A percentile compares a stretch with the other conserved stretches of the same genome.
phyloP scores from a whole-genome alignment of 1,140 invertebrate genomes.

The Macrocentrus cingulum region DNA sequence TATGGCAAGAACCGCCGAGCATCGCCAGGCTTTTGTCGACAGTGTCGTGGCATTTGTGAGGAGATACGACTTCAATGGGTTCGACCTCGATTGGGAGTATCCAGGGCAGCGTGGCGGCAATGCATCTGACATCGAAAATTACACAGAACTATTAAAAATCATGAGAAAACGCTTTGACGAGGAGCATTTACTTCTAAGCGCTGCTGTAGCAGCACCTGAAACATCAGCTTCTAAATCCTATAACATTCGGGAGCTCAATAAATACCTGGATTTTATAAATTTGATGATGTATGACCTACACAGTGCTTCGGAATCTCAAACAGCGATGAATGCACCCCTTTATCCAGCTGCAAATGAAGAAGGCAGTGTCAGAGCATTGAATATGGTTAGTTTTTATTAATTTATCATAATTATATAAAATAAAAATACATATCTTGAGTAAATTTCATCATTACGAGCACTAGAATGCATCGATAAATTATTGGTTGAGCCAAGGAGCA shows the following conservation, averaged over 20 bases:
- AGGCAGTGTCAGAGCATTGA: not conserved
- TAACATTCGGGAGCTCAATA: slow-evolving; percentile 60
- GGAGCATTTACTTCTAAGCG: slow-evolving; percentile 60
- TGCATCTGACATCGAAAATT: slow-evolving; percentile 58
- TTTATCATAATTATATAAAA: not conserved
- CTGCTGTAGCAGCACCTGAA: slow-evolving; percentile 65
- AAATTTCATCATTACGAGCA: slow-evolving; percentile 61
- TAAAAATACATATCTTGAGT: slow-evolving; percentile 50
- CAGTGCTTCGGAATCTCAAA: slow-evolving; percentile 63
- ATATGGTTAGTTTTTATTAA: slow-evolving; percentile 18
- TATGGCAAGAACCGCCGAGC: slow-evolving; percentile 56
- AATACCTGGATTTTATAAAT: slow-evolving; percentile 64
- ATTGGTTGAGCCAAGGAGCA: slow-evolving; percentile 63
- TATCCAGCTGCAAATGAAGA: slow-evolving; percentile 36
- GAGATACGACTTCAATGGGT: slow-evolving; percentile 42
- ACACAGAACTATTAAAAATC: slow-evolving; percentile 61
- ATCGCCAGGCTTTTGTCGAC: slow-evolving; percentile 64
- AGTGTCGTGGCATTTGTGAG: slow-evolving; percentile 61
- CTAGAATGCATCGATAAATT: no score
- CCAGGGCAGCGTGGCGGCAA: slow-evolving; percentile 38
- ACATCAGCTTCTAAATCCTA: slow-evolving; percentile 62
- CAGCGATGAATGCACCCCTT: slow-evolving; percentile 67
- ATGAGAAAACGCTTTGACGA: slow-evolving; percentile 61
- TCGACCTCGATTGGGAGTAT: slow-evolving; percentile 61
- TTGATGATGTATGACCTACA: slow-evolving; percentile 76